phyloP scores from a whole-genome alignment of 37 sponge, comb jelly and placozoan genomes.

The Cliona cf. orientalis region DNA sequence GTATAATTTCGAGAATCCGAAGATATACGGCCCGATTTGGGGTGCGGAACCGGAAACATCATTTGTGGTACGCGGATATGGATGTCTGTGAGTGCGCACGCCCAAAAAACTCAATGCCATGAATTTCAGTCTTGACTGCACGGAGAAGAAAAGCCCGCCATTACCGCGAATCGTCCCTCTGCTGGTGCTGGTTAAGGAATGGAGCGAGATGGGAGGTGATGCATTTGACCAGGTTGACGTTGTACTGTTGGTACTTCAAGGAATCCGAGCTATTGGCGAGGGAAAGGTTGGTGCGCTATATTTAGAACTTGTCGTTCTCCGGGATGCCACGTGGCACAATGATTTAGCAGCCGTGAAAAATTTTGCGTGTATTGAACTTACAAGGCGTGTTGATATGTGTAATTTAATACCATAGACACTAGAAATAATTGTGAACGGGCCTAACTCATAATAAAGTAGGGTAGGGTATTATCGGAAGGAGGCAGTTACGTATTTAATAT shows the following conservation, averaged over 20 bases:
- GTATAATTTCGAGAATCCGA: no score
- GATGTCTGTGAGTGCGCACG: neutral
- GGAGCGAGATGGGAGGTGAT: neutral
- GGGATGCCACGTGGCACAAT: neutral
- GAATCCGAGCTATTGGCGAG: slow-evolving; percentile 5
- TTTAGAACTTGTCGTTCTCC: neutral
- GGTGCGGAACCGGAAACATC: neutral
- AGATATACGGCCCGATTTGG: no score
- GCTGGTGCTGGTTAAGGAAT: slow-evolving; percentile 16
- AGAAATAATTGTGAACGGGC: no score
- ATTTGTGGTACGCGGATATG: neutral
- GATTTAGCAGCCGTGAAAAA: neutral
- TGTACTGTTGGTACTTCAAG: slow-evolving; percentile 17
- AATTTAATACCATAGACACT: no score
- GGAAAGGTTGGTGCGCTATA: slow-evolving; percentile 4
- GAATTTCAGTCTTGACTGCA: slow-evolving; percentile 21
- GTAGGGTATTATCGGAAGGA: no score
- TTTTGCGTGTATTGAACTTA: neutral
- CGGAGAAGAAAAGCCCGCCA: neutral
- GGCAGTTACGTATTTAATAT: no score
- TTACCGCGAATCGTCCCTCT: slow-evolving; percentile 12
- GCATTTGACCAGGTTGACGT: neutral
- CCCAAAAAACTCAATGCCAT: neutral
- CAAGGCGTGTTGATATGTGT: no score
- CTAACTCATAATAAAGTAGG: no score